These are phyloP conservation scores for Falco novaeseelandiae DNA, from an alignment of 2,797 vertebrate species.

Conservation along the genomic window DNA sequence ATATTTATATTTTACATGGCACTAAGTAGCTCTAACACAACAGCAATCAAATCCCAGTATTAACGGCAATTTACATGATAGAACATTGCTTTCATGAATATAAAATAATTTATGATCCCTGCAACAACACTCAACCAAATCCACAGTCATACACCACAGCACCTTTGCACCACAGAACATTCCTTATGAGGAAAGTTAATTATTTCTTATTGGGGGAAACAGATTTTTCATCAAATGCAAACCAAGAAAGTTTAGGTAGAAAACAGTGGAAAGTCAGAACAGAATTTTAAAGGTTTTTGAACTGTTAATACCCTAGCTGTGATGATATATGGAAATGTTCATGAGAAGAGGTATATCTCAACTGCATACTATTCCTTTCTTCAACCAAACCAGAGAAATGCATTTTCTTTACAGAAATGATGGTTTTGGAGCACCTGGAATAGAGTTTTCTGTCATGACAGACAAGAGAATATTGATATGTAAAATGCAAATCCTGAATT, in stretches of 20 bases:
- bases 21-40: background rate
- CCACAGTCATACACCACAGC: background rate
- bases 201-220: background rate
- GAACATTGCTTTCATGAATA: background rate
- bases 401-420: background rate
- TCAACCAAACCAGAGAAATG: background rate
- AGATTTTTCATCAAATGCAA: background rate
- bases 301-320: background rate
- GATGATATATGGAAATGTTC: background rate
- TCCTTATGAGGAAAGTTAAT: background rate
- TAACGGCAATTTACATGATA: background rate
- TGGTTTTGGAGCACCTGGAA: background rate
- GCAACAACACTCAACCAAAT: background rate
- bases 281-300: background rate
- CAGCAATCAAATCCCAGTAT: background rate
- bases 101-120: background rate
- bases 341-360: background rate
- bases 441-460: background rate
- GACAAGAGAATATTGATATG: background rate
- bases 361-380: background rate
- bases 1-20: background rate
- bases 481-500: background rate
- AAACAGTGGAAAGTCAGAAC: background rate
- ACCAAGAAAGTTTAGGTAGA: background rate
- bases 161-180: background rate